Base-by-base conservation (phyloP, 2,797 vertebrate genomes). In the Myiotriccus ornatus region DNA sequence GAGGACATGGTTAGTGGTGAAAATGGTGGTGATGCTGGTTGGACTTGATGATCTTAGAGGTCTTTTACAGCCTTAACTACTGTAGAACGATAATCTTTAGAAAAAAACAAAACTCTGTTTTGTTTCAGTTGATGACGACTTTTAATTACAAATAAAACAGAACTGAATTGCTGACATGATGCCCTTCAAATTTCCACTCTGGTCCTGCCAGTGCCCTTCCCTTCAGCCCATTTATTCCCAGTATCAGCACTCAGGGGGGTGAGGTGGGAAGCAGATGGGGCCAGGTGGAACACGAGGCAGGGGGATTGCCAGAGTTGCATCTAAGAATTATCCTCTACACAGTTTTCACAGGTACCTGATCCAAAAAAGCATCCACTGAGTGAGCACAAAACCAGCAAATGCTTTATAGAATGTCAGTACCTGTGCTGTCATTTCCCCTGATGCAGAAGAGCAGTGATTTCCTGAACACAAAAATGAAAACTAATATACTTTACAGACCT, bases 41-140 rank as follows among this genome's bases (percentile, higher is more conserved):
- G 34, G 14, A 32, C 14, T 9, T 4, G 13, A 6, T 30, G 35
- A 7, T 15, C 71, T 6, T 14, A 15, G 9, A 34, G 24, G 12
- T 8, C 24, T 18, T 34, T 50, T 19, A 43, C 50, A 50, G 16
- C 22, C 30, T 35, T 11, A 14, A 0, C 1, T 0, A 27, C 35
- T 20, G 25, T 7, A 35, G 2, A 2, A 34, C 39, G 0, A 0
- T 11, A 2, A 18, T 25, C 63, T 55, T 30, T 32, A 27, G 12
- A 0, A n/a, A n/a, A n/a, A n/a, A n/a, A n/a, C n/a, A n/a, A n/a
- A n/a, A n/a, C 23, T 79, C 23, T 79, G 27, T 12, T 69, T 23
- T 67, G 3, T 37, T 64, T 63, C 53, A 24, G 23, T 1, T 47
- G 52, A 28, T 52, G 73, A 47, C 15, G 50, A 39, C 3, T 24